Evolutionary conservation across 2,888 invertebrate species (phyloP), one percentile per base, ranked within the genome.

Genomic region (Nemotelus pantherinus): DNA sequence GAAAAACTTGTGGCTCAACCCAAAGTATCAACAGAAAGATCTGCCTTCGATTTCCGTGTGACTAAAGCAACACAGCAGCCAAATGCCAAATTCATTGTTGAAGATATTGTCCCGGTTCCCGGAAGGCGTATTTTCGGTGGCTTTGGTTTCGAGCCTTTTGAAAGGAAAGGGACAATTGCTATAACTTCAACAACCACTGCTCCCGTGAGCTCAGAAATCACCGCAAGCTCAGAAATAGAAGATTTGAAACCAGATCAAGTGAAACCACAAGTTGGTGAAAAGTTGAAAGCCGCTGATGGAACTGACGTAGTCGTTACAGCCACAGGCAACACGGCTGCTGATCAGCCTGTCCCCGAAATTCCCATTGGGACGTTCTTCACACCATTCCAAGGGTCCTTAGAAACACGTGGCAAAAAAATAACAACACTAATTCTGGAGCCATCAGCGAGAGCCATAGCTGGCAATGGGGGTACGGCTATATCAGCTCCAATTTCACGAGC

Each of bases 401-500:
- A 47, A 25, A 65, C 25, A 3, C 25, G 43, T 44, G 9, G 43
- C 6, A 76, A 77, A 10, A 81, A 81, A 44, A 48, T 64, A 0
- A 83, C 89, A 0, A 88, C 89, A 0, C 83, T 91, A 4, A 88
- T 91, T 80, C 84, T 94, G 80, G 91, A 90, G 82, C 94, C 94
- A 0, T 88, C 89, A 76, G 92, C 94, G 43, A 89, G 89, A 82
- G 92, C 94, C 0, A 86, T 90, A 44, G 93, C 91, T 25, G 92
- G 92, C 2, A 88, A 89, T 68, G 89, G 90, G 50, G 94, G 94
- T 25, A 89, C 89, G 43, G 93, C 94, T 60, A 89, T 94, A 77
- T 92, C 94, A 2, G 91, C 90, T 74, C 93, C 94, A 10, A 84
- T 92, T 78, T 92, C 93, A 0, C 88, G 89, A 81, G 93, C 93